phyloP scores from a whole-genome alignment of 2,888 invertebrate species.

The Coleophora deauratella region DNA sequence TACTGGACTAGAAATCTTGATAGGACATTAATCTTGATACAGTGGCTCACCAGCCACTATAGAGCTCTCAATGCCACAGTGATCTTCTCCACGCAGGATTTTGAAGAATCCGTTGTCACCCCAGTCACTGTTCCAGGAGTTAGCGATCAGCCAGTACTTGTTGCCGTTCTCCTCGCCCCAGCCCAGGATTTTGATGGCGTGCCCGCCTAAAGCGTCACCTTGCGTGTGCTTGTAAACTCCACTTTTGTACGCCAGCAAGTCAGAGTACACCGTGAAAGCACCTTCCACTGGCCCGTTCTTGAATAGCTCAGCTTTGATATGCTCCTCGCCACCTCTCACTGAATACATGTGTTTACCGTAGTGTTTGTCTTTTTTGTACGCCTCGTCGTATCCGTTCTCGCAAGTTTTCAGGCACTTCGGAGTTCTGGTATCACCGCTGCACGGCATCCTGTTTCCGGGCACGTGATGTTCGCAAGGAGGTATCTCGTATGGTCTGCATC shows the following conservation, averaged over 20 bases:
- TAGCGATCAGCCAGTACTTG: constrained; percentile 93
- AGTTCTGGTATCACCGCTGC: constrained; percentile 79
- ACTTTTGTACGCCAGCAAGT: constrained; percentile 87
- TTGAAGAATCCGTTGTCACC: constrained; percentile 92
- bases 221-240: constrained; percentile 81
- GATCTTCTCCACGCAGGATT: constrained; percentile 85
- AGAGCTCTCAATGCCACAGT: constrained; percentile 83
- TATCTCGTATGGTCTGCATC: constrained; percentile 91
- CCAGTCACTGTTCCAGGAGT: constrained; percentile 97
- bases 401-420: constrained; percentile 85
- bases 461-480: constrained; percentile 93
- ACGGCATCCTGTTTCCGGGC: constrained; percentile 83
- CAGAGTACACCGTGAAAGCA: constrained; percentile 89
- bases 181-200: constrained; percentile 91
- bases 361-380: constrained; percentile 83
- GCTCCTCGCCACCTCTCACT: constrained; percentile 72
- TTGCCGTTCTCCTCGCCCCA: constrained; percentile 87
- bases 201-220: constrained; percentile 85
- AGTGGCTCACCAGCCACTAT: constrained; percentile 77
- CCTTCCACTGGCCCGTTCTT: constrained; percentile 92
- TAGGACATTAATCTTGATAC: neutral
- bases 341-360: constrained; percentile 80
- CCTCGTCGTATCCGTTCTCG: constrained; percentile 76
- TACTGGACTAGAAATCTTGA: neutral
- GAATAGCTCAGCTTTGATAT: constrained; percentile 88